phyloP scores from a whole-genome alignment of 2,113 vertebrate genomes.

The Leptobrachium ailaonicum region DNA sequence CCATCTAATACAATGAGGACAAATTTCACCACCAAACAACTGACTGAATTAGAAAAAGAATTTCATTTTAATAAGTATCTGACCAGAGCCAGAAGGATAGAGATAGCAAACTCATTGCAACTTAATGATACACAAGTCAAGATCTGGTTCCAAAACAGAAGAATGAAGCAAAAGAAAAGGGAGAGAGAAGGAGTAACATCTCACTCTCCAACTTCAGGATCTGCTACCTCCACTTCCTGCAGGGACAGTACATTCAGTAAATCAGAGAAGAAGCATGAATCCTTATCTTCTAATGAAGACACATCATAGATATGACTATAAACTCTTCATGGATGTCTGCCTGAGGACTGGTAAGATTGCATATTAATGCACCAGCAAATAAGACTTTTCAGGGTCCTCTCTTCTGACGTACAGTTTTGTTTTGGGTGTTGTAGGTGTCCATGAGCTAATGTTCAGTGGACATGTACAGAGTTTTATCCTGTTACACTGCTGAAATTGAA shows the following conservation, averaged over 20 bases:
- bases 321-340: background rate
- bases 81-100: conserved; percentile 66
- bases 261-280: conserved; percentile 42
- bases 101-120: conserved; percentile 68
- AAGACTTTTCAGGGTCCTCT: too few species aligned
- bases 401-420: too few species aligned
- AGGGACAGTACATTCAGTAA: conserved; percentile 45
- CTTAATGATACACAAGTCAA: conserved; percentile 77
- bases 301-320: conserved; percentile 6
- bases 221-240: conserved; percentile 44
- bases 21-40: conserved; percentile 74
- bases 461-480: too few species aligned
- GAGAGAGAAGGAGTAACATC: conserved; percentile 68
- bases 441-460: too few species aligned
- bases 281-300: conserved; percentile 51
- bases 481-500: too few species aligned
- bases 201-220: conserved; percentile 33
- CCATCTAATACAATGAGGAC: conserved; percentile 63
- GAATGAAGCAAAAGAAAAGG: conserved; percentile 74
- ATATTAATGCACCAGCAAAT: background rate
- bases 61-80: conserved; percentile 77
- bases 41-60: conserved; percentile 76
- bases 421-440: too few species aligned
- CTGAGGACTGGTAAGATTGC: background rate
- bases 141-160: conserved; percentile 72